These are phyloP conservation scores for Thereva nobilitata DNA, from an alignment of 2,888 invertebrate species.

Conservation along the genomic window DNA sequence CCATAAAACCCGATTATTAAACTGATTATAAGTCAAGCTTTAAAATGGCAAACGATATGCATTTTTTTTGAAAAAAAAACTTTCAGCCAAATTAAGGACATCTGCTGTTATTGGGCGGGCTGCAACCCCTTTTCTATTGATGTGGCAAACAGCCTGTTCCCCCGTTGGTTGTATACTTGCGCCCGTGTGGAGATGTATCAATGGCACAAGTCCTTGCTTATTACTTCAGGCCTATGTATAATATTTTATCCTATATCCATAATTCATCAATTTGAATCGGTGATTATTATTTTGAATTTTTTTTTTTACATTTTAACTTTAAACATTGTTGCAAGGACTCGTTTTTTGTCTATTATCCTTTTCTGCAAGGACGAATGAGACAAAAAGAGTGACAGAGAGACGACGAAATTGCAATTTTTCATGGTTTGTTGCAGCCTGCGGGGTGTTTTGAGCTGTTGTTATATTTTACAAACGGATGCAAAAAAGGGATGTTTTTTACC, in stretches of 20 bases:
- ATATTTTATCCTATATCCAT: constrained; percentile 36
- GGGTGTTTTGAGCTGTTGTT: too few relatives aligned
- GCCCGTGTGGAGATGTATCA: too few relatives aligned
- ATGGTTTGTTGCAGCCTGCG: neutral
- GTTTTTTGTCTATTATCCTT: neutral
- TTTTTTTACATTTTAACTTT: neutral
- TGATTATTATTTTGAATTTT: constrained; percentile 43
- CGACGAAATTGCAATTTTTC: neutral
- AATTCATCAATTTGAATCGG: constrained; percentile 46
- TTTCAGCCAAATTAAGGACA: constrained; percentile 36
- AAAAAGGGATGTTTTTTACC: constrained; percentile 20
- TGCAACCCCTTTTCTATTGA: neutral
- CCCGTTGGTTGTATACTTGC: too few relatives aligned
- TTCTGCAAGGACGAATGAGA: too few relatives aligned
- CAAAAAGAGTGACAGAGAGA: neutral
- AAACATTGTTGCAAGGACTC: neutral
- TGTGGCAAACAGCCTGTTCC: too few relatives aligned
- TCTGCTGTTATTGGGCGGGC: constrained; percentile 32
- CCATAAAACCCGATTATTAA: constrained; percentile 1
- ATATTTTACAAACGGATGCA: too few relatives aligned
- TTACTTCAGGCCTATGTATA: too few relatives aligned
- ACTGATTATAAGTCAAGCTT: neutral
- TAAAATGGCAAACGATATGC: neutral
- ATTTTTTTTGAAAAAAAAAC: neutral
- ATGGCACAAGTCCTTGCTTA: too few relatives aligned